Evolutionary conservation across 2,797 vertebrate species (phyloP).

Genomic region (Enteromius radiatus): DNA sequence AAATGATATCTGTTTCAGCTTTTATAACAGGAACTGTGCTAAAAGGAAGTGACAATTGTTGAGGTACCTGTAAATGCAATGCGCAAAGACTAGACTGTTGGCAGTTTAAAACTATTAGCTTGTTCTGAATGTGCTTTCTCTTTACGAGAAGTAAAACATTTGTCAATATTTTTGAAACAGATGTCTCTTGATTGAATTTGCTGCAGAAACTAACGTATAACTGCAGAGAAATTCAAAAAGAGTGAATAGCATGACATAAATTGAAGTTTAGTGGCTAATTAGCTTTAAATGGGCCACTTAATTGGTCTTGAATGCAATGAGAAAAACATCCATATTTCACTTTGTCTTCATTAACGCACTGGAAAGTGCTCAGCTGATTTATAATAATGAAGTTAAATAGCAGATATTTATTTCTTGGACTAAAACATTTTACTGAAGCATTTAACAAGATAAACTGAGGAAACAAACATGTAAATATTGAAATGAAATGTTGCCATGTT

Average conservation of each 20-base stretch:
- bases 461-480: conserved; percentile 57
- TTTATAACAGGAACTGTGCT: background rate
- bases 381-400: conserved; percentile 68
- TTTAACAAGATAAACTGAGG: conserved; percentile 58
- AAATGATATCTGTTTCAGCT: conserved; percentile 32
- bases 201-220: conserved; percentile 56
- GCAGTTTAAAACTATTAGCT: background rate
- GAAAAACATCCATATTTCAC: conserved; percentile 79
- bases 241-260: conserved; percentile 74
- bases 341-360: conserved; percentile 78
- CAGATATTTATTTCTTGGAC: conserved; percentile 62
- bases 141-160: conserved; percentile 26
- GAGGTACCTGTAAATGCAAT: conserved; percentile 9
- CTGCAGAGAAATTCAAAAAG: conserved; percentile 67
- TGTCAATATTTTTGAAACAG: conserved; percentile 55
- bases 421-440: conserved; percentile 47
- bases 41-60: conserved; percentile 23
- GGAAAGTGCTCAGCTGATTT: conserved; percentile 69
- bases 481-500: conserved; percentile 58
- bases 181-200: conserved; percentile 62
- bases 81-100: conserved; percentile 20
- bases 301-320: conserved; percentile 73
- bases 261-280: conserved; percentile 78
- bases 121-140: background rate
- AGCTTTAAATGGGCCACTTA: conserved; percentile 79